Evolutionary conservation across 2,888 invertebrate genomes (phyloP), one percentile per base, ranked within the genome.

Genomic region (Coecobrya sp.): DNA sequence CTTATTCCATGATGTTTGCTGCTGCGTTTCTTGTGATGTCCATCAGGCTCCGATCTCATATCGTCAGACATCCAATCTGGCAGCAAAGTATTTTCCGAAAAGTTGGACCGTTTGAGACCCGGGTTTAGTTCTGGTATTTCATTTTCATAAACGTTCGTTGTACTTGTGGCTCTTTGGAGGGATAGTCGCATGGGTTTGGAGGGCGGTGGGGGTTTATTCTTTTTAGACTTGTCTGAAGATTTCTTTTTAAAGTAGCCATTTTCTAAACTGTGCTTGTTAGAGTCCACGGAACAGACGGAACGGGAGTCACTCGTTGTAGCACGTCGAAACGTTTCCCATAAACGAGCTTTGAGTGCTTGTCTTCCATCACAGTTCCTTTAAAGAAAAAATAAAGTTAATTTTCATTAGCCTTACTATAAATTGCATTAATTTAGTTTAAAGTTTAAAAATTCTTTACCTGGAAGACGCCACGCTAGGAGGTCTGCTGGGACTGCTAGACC

Each of bases 141-240:
- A n/a, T 85, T 55, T 19, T 93, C 92, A 81, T 95, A 95, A 0
- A 95, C 95, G 87, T 95, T 94, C 0, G 93, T 94, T 82, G 94
- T 94, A 89, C 98, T 98, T 93, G 97, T 97, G 0, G 98, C 98
- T 95, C 98, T 97, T 95, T 98, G 98, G 82, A 98, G 96, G 0
- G 98, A 98, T 62, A 98, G 96, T 11, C 98, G 96, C 81, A 98
- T 96, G 0, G 98, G 98, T 95, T 98, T 98, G 95, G 98, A 97
- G 25, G 98, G 98, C 4, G 98, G 98, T 16, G 97, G 97, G 0
- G 89, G 89, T 30, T 89, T 89, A 5, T 68, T 92, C 82, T 93
- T 62, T 68, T 94, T 94, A 0, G 95, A 94, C 30, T 94, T 94
- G 13, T 94, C 93, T 2, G 93, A 94, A 3, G 94, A 92, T 79